phyloP scores from a whole-genome alignment of 2,797 vertebrate genomes.

The Morelia viridis region DNA sequence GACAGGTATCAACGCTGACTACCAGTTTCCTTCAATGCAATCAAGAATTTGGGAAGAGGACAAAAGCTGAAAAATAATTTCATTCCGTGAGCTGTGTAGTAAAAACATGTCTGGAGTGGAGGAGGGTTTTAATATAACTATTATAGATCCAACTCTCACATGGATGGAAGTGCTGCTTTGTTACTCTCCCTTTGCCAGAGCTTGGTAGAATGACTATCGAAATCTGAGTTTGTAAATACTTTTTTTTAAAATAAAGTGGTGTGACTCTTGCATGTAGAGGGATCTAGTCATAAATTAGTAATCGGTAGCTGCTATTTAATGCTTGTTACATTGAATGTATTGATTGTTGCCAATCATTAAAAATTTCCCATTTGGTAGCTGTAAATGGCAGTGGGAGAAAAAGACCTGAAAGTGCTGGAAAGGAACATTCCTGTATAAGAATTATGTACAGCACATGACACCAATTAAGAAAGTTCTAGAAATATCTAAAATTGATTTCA shows the following conservation, averaged over 20 bases:
- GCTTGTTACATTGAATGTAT: neutral
- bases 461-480: neutral
- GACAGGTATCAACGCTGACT: neutral
- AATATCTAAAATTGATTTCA: neutral
- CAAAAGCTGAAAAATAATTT: neutral
- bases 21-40: neutral
- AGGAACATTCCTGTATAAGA: neutral
- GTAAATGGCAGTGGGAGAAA: neutral
- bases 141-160: neutral
- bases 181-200: neutral
- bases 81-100: neutral
- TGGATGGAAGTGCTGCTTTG: neutral
- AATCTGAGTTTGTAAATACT: neutral
- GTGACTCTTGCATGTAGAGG: neutral
- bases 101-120: neutral
- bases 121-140: neutral
- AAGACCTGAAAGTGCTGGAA: neutral
- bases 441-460: neutral
- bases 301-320: neutral
- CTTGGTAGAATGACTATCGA: neutral
- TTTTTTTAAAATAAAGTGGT: neutral
- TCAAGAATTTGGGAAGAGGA: neutral
- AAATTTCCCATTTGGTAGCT: neutral
- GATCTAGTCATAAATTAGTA: neutral
- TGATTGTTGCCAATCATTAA: neutral